Evolutionary conservation across 2,888 invertebrate species (phyloP).

Genomic region (Amblyjoppa fuscipennis): DNA sequence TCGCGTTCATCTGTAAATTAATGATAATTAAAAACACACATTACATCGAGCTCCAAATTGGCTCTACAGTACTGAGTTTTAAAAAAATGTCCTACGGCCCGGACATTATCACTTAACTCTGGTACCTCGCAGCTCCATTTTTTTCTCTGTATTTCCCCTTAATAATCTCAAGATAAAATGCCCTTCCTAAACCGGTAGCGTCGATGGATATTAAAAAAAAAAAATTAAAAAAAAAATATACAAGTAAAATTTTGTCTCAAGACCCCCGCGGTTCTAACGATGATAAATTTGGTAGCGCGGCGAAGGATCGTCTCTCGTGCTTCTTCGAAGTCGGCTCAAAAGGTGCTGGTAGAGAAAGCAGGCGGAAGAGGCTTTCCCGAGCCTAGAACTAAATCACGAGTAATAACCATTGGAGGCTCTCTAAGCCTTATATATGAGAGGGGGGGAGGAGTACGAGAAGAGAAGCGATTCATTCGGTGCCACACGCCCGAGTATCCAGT

Average conservation of each 20-base stretch:
- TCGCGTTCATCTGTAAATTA: neutral
- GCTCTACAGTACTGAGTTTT: too few relatives aligned
- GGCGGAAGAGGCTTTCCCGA: slow-evolving; percentile 57
- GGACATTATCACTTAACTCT: neutral
- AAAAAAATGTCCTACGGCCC: neutral
- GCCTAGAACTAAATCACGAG: slow-evolving; percentile 76
- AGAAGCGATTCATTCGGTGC: slow-evolving; percentile 73
- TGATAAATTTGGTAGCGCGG: slow-evolving; percentile 56
- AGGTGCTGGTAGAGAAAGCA: slow-evolving; percentile 34
- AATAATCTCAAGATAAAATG: slow-evolving; percentile 2
- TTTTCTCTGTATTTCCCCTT: neutral
- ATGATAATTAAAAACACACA: neutral
- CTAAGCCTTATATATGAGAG: slow-evolving; percentile 76
- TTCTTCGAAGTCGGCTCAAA: slow-evolving; percentile 40
- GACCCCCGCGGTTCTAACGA: slow-evolving; percentile 12
- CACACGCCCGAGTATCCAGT: slow-evolving; percentile 60
- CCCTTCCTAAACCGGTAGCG: neutral
- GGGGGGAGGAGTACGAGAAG: slow-evolving; percentile 62
- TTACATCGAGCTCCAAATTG: neutral
- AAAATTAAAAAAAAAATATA: neutral
- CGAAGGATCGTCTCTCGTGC: slow-evolving; percentile 36
- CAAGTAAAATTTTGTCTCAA: slow-evolving; percentile 5
- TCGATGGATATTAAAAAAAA: neutral
- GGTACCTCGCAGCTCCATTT: neutral
- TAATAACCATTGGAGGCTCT: slow-evolving; percentile 75